A percentile compares a stretch with the other conserved stretches of the same genome.
Conservation (phyloP, 2,797 vertebrate genomes). For the Coregonus suidteri region DNA sequence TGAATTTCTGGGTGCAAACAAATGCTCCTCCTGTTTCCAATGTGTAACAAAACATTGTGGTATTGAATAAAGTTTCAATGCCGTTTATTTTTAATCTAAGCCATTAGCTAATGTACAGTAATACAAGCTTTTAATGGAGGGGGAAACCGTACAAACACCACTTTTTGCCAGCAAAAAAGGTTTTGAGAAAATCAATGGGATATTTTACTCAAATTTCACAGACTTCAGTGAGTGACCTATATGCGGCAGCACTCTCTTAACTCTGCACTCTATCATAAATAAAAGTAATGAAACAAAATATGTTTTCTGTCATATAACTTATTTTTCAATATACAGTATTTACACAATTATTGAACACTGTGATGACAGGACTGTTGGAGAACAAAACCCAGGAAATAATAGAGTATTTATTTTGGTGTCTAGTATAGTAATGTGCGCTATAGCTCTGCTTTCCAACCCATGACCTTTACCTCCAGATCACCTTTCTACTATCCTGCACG, state of each 20-base stretch:
- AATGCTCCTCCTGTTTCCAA: slow-evolving; percentile 17
- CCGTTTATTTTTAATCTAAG: slow-evolving; percentile 50
- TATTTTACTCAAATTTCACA: slow-evolving; percentile 36
- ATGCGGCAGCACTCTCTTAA: not conserved
- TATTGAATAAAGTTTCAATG: slow-evolving; percentile 42
- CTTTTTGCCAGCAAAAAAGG: slow-evolving; percentile 45
- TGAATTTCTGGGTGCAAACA: slow-evolving; percentile 14
- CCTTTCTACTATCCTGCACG: not conserved
- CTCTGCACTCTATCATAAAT: not conserved
- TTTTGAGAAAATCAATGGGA: slow-evolving; percentile 50
- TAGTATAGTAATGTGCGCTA: not conserved
- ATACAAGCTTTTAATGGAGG: slow-evolving; percentile 26
- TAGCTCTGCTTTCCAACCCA: not conserved
- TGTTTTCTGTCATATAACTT: not conserved
- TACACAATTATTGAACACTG: not conserved
- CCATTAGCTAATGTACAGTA: slow-evolving; percentile 43
- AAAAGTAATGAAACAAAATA: not conserved
- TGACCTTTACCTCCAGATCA: not conserved
- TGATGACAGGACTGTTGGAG: not conserved
- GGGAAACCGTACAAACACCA: slow-evolving; percentile 40
- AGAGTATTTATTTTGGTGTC: not conserved
- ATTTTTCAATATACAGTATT: not conserved
- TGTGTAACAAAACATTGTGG: slow-evolving; percentile 18
- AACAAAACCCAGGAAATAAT: not conserved
- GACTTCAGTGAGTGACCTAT: not conserved